A percentile compares a stretch with the other conserved stretches of the same genome.
Evolutionary conservation across 2,888 invertebrate genomes (phyloP).

Genomic region (Xanthorhoe spadicearia): DNA sequence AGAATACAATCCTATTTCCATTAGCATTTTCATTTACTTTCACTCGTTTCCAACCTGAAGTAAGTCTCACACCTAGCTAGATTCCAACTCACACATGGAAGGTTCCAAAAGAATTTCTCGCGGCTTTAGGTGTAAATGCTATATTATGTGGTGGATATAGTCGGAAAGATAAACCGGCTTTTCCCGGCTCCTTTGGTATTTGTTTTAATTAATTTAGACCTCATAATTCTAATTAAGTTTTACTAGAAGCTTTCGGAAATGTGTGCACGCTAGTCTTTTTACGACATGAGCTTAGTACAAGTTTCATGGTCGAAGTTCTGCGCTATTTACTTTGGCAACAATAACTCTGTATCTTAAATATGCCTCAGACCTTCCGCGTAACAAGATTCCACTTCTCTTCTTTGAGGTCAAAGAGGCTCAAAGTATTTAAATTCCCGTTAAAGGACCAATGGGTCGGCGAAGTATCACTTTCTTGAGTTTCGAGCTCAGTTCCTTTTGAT

Average conservation of each 20-base stretch:
- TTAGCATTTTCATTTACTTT: constrained; percentile 40
- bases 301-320: constrained; percentile 6
- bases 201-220: constrained; percentile 45
- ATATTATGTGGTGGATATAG: constrained; percentile 36
- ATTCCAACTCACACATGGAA: constrained; percentile 38
- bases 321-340: neutral
- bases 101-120: constrained; percentile 32
- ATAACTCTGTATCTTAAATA: constrained; percentile 1
- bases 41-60: constrained; percentile 12
- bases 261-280: constrained; percentile 14
- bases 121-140: constrained; percentile 34
- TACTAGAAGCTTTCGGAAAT: constrained; percentile 19
- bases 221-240: constrained; percentile 35
- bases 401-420: constrained; percentile 3
- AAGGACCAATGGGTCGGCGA: constrained; percentile 19
- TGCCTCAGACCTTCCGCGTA: constrained; percentile 1
- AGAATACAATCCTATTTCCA: constrained; percentile 42
- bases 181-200: constrained; percentile 38
- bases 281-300: constrained; percentile 16
- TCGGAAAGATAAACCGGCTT: constrained; percentile 32
- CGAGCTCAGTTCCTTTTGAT: constrained; percentile 12
- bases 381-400: constrained; percentile 9
- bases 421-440: constrained; percentile 15
- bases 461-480: constrained; percentile 25
- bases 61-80: constrained; percentile 32